Base-by-base conservation (phyloP, 2,888 invertebrate genomes). In the Arge pagana region DNA sequence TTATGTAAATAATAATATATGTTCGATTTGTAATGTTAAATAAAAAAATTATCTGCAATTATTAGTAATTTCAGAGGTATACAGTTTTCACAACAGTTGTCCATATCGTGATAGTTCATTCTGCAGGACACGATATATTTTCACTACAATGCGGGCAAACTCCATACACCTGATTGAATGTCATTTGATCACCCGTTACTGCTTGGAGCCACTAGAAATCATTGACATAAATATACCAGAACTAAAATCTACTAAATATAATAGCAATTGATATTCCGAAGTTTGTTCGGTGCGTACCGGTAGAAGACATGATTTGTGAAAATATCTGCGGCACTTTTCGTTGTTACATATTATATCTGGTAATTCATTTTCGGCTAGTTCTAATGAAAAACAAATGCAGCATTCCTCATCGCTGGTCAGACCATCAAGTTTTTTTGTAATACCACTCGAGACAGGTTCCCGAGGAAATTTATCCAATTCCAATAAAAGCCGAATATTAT, bases 341-440 rank as follows among this genome's bases (percentile, higher is more conserved):
- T 75, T 76, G 41, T 57, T 61, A 50, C 76, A 76, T 36, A 72
- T 60, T 64, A 67, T 70, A 26, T 70, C 62, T 8, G 75, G 70
- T 31, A 64, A 51, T 37, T 57, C 48, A 23, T 60, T 57, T 36
- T 55, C 53, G 1, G 71, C 70, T n/a, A 62, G 55, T 52, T 71
- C 64, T 39, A 65, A 45, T 5, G 62, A 64, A 30, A 67, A 75
- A 53, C 76, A 76, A 57, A 76, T 76, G 45, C 69, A 71, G 48
- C 76, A 76, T 48, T 75, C 75, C 19, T 69, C 65, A 26, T 71
- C 72, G 6, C 55, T 43, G 28, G 72, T 59, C 23, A 68, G 59
- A 4, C 57, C 67, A 37, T 56, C 52, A 10, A 59, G 23, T 11
- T 60, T 48, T 7, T 55, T 11, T 2, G 35, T 4, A n/a, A 18